A percentile compares a stretch with the other conserved stretches of the same genome.
phyloP scores from a whole-genome alignment of 1,140 invertebrate species.

The Plodia interpunctella region DNA sequence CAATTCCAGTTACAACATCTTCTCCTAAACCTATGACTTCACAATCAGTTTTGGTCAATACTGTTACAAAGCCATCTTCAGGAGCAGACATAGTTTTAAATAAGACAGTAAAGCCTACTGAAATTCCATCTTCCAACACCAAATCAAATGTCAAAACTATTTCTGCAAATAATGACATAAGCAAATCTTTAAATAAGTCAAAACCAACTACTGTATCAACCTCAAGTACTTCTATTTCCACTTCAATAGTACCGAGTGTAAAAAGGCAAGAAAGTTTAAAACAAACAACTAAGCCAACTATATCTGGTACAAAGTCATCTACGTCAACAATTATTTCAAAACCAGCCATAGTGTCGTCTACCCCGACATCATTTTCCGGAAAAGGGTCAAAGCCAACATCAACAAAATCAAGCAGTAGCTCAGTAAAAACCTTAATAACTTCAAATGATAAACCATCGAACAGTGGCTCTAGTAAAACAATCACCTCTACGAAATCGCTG shows the following conservation, averaged over 20 bases:
- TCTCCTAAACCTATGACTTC: neutral
- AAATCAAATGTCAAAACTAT: neutral
- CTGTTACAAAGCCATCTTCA: neutral
- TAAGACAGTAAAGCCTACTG: neutral
- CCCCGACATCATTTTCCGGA: neutral
- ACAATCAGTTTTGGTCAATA: neutral
- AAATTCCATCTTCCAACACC: neutral
- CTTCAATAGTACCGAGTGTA: neutral
- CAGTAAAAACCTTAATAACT: slow-evolving; percentile 1
- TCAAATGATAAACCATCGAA: neutral
- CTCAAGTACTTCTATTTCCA: neutral
- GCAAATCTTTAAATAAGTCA: neutral
- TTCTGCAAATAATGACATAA: neutral
- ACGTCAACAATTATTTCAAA: neutral
- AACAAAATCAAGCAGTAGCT: slow-evolving; percentile 5
- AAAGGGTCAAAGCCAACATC: slow-evolving; percentile 5
- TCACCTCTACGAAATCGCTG: neutral
- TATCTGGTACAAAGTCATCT: neutral
- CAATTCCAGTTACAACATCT: neutral
- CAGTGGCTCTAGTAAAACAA: neutral
- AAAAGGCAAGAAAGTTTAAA: neutral
- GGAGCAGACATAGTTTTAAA: neutral
- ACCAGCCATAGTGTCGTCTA: neutral
- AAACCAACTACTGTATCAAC: neutral
- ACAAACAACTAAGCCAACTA: neutral